Base-by-base conservation (phyloP, 2,888 invertebrate genomes). In the Ormia ochracea region DNA sequence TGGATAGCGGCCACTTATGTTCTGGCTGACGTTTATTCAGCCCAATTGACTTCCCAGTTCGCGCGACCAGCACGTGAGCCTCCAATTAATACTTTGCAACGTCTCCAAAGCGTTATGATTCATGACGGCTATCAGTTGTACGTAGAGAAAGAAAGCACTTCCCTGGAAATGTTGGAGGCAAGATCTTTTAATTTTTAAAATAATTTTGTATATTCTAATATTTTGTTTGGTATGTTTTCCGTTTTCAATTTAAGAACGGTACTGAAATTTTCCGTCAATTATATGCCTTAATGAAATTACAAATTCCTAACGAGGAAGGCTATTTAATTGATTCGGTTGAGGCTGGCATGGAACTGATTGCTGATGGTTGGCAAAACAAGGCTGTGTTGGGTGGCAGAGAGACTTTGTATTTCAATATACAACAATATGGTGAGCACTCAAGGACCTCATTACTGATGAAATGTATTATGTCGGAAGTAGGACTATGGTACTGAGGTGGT, bases 1-100 rank as follows among this genome's bases (percentile, higher is more conserved):
- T 94, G 94, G 61, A 91, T 95, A n/a, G 93, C 93, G 28, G 93
- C 94, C 1, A 95, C 95, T 0, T 95, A 95, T 86, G 94, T 95
- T 4, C 92, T 95, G 58, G 94, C 93, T 0, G 94, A 94, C 87
- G 93, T 95, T 91, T 95, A 95, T 86, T 94, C 94, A 0, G 94
- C 95, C 0, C 94, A 94, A 87, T 88, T 95, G 79, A 95, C 94
- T 9, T 94, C 94, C 3, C 90, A 95, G 23, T 91, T 95, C 73
- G 94, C 95, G 0, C 91, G 93, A 59, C 95, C 95, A 2, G 93
- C 94, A 0, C 91, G 93, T 84, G 95, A 95, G 86, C 90, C 91
- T 43, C 93, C 94, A 0, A 93, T 95, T 28, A 89, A 93, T 48
- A 93, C 93, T 6, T 87, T 95, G 56, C 91, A 91, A 58, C 93